Evolutionary conservation across 2,888 invertebrate species (phyloP).

Genomic region (Ormyrus nitidulus): DNA sequence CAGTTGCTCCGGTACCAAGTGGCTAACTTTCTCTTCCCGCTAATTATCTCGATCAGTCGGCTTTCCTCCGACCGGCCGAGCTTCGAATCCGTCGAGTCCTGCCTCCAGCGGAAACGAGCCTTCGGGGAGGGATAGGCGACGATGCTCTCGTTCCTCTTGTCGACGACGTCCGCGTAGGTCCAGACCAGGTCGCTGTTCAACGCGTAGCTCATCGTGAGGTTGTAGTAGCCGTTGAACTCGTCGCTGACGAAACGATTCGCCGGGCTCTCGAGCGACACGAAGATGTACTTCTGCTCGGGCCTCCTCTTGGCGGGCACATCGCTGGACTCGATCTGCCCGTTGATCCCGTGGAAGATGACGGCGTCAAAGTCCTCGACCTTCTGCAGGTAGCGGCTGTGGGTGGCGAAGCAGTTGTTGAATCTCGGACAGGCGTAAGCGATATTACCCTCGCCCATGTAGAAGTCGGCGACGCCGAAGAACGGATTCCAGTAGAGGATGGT

Average conservation of each 20-base stretch:
- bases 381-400: slow-evolving; percentile 69
- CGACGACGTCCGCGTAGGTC: slow-evolving; percentile 72
- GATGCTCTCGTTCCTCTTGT: neutral
- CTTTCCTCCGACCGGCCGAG: neutral
- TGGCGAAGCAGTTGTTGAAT: slow-evolving; percentile 75
- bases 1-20: slow-evolving; percentile 80
- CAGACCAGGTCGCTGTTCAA: slow-evolving; percentile 77
- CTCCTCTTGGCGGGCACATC: slow-evolving; percentile 72
- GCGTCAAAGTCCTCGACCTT: slow-evolving; percentile 76
- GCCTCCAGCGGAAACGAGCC: slow-evolving; percentile 56
- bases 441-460: slow-evolving; percentile 64
- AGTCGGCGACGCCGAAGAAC: slow-evolving; percentile 64
- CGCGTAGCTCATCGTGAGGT: slow-evolving; percentile 79
- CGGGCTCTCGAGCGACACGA: slow-evolving; percentile 76
- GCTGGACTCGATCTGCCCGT: slow-evolving; percentile 67
- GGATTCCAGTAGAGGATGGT: slow-evolving; percentile 69
- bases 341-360: slow-evolving; percentile 76
- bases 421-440: slow-evolving; percentile 64
- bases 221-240: slow-evolving; percentile 75
- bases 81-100: neutral
- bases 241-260: slow-evolving; percentile 61
- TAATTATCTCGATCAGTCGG: neutral
- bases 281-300: slow-evolving; percentile 76
- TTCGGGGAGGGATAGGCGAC: neutral
- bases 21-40: slow-evolving; percentile 76